A percentile compares a stretch with the other conserved stretches of the same genome.
Evolutionary conservation across 2,797 vertebrate species (phyloP).

Genomic region (Poeciliopsis presidionis): DNA sequence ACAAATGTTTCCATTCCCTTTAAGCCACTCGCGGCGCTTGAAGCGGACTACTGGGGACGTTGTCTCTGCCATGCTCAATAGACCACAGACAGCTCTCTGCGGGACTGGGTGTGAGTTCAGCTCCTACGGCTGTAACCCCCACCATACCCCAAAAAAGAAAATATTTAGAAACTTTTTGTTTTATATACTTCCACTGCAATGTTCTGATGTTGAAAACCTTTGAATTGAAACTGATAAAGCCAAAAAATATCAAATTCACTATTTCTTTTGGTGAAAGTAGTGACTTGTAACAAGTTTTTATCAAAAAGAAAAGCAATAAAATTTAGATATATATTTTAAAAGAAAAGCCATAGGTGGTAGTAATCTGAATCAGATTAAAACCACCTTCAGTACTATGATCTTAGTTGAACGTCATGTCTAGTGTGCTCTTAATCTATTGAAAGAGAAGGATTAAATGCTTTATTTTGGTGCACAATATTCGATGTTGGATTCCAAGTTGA

Average conservation of each 20-base stretch:
- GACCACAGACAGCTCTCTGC: constrained; percentile 47
- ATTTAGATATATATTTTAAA: neutral
- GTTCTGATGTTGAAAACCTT: neutral
- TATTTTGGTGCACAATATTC: neutral
- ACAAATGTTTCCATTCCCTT: constrained; percentile 73
- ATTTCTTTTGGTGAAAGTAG: neutral
- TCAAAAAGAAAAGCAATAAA: neutral
- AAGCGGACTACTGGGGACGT: constrained; percentile 58
- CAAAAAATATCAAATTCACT: neutral
- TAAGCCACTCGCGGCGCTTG: constrained; percentile 61
- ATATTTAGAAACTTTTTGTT: neutral
- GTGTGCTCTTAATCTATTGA: neutral
- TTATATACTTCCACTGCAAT: neutral
- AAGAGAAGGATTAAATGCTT: neutral
- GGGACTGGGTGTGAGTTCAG: constrained; percentile 10
- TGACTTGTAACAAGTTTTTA: neutral
- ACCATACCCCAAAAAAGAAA: neutral
- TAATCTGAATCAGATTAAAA: neutral
- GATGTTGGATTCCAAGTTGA: neutral
- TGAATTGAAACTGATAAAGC: neutral
- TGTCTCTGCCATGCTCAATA: constrained; percentile 64
- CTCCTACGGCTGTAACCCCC: neutral
- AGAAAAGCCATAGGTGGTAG: neutral
- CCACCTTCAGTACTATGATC: neutral
- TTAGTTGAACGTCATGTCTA: neutral